Percentiles rank a stretch among this genome's conserved stretches.
phyloP scores from a whole-genome alignment of 2,113 vertebrate genomes.

The Nothoprocta pentlandii region DNA sequence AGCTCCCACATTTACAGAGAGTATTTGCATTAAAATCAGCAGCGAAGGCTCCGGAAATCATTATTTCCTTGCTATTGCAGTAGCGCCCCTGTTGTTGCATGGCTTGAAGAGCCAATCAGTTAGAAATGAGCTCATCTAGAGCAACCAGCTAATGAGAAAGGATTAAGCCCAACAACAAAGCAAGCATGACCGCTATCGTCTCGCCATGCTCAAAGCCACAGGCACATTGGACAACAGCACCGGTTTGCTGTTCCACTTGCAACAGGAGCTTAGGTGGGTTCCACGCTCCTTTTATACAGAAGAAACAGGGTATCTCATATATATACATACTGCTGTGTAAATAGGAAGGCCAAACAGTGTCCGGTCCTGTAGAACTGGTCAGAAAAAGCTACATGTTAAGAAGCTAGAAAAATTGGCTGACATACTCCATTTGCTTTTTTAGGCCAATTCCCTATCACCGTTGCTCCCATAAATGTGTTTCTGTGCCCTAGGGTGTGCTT shows the following conservation, averaged over 20 bases:
- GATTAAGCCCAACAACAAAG: conserved; percentile 1
- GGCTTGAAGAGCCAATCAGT: background rate
- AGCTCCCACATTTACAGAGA: background rate
- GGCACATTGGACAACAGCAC: background rate
- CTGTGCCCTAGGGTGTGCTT: background rate
- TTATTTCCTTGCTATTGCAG: background rate
- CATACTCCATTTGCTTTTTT: background rate
- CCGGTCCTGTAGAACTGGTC: background rate
- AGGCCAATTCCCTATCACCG: background rate
- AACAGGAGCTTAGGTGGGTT: background rate
- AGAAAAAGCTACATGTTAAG: background rate
- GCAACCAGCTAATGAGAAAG: conserved; percentile 27
- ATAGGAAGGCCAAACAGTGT: background rate
- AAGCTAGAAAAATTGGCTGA: background rate
- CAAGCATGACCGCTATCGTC: background rate
- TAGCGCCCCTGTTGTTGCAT: background rate
- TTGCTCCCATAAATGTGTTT: background rate
- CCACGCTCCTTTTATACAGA: background rate
- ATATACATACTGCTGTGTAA: background rate
- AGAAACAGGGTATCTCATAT: background rate
- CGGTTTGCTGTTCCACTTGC: conserved; percentile 16
- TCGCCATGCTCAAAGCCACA: conserved; percentile 7
- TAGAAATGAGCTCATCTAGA: background rate
- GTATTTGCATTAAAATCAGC: background rate
- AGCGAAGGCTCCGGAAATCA: background rate